Percentiles rank a stretch among this genome's conserved stretches.
Evolutionary conservation across 2,888 invertebrate species (phyloP).

Genomic region (Pseudococcus longispinus): DNA sequence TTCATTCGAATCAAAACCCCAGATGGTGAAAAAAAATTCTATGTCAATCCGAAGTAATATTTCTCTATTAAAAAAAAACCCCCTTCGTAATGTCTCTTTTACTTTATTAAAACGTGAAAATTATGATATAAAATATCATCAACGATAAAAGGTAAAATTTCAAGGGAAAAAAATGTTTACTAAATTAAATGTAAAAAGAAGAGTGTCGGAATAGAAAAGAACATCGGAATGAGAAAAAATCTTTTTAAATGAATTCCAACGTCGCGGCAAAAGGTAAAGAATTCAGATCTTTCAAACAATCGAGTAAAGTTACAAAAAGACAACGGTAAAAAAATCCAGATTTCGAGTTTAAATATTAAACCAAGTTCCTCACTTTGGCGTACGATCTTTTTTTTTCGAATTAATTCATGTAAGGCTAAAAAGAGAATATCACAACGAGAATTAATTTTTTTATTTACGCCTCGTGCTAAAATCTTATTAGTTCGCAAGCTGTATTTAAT

Average conservation of each 20-base stretch:
- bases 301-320: slow-evolving; percentile 24
- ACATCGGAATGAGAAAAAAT: neutral
- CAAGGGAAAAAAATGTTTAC: neutral
- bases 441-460: neutral
- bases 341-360: slow-evolving; percentile 12
- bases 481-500: neutral
- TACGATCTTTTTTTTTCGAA: neutral
- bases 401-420: neutral
- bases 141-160: neutral
- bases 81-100: neutral
- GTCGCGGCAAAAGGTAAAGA: neutral
- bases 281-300: slow-evolving; percentile 7
- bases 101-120: neutral
- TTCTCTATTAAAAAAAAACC: neutral
- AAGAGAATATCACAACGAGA: neutral
- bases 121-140: neutral
- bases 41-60: neutral
- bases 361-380: neutral
- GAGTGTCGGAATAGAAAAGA: neutral
- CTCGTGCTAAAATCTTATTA: neutral
- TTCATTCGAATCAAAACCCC: neutral
- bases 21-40: neutral
- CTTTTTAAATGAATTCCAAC: neutral
- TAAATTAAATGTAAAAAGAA: neutral
- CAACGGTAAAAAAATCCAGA: neutral